Percentiles rank a stretch among this genome's conserved stretches.
These are phyloP conservation scores for Panagrolaimus sp. DNA, from an alignment of 1,140 invertebrate species.

Conservation along the genomic window DNA sequence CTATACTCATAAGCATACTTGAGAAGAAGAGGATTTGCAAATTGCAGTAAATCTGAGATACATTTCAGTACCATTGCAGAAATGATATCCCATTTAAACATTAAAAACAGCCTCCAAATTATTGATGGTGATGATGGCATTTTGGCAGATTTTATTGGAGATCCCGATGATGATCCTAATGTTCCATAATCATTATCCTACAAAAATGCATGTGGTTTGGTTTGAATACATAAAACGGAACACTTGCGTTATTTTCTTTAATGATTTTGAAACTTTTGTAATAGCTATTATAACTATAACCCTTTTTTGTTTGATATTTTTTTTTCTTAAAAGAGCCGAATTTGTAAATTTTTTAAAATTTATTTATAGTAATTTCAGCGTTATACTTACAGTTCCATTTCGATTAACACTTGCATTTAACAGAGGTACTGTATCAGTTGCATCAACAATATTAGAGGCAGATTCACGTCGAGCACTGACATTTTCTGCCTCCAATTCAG, in stretches of 20 bases:
- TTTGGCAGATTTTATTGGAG: neutral
- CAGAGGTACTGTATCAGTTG: neutral
- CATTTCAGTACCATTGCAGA: conserved; percentile 41
- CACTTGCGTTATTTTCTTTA: too few species aligned
- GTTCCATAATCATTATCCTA: neutral
- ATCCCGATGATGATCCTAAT: neutral
- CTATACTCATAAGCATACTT: conserved; percentile 36
- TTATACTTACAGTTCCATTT: neutral
- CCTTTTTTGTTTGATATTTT: too few species aligned
- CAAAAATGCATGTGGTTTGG: too few species aligned
- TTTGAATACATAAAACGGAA: too few species aligned
- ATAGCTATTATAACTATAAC: too few species aligned
- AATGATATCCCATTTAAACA: conserved; percentile 44
- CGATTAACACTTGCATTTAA: conserved; percentile 14
- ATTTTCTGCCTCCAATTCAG: neutral
- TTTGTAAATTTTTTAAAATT: too few species aligned
- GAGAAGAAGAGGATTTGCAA: conserved; percentile 50
- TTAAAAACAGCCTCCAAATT: conserved; percentile 35
- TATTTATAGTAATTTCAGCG: too few species aligned
- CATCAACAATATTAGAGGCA: neutral
- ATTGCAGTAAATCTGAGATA: conserved; percentile 45
- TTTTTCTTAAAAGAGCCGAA: too few species aligned
- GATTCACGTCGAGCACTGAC: conserved; percentile 17
- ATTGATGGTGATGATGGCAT: conserved; percentile 41
- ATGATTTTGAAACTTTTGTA: too few species aligned